Evolutionary conservation across 2,113 vertebrate genomes (phyloP).

Genomic region (Oncorhynchus gorbuscha): DNA sequence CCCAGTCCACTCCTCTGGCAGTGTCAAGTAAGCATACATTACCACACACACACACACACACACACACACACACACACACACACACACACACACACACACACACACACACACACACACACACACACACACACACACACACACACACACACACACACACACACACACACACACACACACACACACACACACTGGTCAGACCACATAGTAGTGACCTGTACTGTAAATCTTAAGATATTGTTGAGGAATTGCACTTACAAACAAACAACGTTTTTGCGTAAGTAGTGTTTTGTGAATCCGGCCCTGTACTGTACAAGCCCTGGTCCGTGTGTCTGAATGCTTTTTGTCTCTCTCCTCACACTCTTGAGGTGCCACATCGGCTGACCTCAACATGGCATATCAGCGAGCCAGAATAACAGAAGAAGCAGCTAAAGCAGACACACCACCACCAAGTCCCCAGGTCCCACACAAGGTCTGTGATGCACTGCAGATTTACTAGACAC

Average conservation of each 20-base stretch:
- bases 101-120: background rate
- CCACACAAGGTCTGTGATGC: slow-evolving; percentile 70
- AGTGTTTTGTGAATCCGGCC: background rate
- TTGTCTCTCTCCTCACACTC: slow-evolving; percentile 12
- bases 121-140: background rate
- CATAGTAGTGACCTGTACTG: background rate
- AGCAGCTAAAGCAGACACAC: slow-evolving; percentile 44
- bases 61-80: background rate
- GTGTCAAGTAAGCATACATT: slow-evolving; percentile 42
- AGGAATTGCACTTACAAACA: no score
- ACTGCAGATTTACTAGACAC: background rate
- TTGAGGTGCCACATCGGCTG: slow-evolving; percentile 53
- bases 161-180: background rate
- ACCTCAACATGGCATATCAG: slow-evolving; percentile 73
- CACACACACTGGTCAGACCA: background rate
- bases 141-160: background rate
- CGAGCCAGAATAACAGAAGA: slow-evolving; percentile 51
- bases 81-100: slow-evolving; percentile 3
- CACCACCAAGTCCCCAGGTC: slow-evolving; percentile 27
- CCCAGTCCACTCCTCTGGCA: slow-evolving; percentile 65
- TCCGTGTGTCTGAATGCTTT: background rate
- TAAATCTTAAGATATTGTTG: background rate
- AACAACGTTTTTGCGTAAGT: no score
- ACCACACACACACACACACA: background rate
- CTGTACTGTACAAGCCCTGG: background rate